Evolutionary conservation across 2,797 vertebrate species (phyloP).

Genomic region (Hemitrygon akajei): DNA sequence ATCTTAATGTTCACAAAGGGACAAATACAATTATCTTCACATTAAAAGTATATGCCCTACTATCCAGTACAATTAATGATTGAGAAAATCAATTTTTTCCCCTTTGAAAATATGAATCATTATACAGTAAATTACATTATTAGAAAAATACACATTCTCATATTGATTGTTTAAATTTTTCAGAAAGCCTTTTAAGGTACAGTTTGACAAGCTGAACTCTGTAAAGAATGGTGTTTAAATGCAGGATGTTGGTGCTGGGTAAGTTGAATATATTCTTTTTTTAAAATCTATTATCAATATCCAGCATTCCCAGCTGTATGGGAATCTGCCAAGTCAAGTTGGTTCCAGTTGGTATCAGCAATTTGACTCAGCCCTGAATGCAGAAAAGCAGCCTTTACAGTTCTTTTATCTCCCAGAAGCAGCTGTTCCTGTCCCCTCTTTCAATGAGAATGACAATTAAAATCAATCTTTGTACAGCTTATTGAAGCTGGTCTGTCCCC

Average conservation of each 20-base stretch:
- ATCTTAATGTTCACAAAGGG: background rate
- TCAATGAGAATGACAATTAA: conserved; percentile 6
- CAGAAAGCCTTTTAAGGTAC: background rate
- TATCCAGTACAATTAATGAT: background rate
- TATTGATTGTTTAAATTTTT: background rate
- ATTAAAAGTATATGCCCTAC: background rate
- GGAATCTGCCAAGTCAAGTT: background rate
- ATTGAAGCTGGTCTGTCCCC: background rate
- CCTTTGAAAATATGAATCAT: background rate
- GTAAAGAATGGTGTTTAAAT: background rate
- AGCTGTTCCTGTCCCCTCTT: background rate
- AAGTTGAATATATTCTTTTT: background rate
- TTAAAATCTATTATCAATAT: background rate
- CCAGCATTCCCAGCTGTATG: background rate
- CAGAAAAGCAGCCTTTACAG: background rate
- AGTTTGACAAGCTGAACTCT: background rate
- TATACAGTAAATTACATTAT: background rate
- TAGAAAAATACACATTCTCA: background rate
- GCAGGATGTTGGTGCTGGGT: background rate
- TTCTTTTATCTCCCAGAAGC: background rate
- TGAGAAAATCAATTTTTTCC: background rate
- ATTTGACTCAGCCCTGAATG: background rate
- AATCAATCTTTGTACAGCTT: conserved; percentile 19
- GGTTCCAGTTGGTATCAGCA: background rate
- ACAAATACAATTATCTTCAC: background rate